Percentiles rank a stretch among this genome's conserved stretches.
Conservation (phyloP, 2,113 vertebrate species). For the Albula goreensis region DNA sequence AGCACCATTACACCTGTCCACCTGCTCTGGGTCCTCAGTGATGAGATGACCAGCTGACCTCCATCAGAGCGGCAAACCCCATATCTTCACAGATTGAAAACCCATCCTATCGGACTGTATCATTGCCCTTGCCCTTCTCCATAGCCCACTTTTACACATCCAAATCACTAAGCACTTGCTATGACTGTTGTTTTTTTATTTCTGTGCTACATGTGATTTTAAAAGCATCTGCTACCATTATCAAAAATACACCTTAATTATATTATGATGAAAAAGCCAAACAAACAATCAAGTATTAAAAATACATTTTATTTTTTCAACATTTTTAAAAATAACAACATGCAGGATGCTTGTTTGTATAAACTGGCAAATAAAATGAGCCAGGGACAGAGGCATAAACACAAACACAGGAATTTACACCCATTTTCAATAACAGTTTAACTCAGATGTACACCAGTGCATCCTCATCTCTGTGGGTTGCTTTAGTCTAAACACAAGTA, state of each 20-base stretch:
- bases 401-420: not conserved
- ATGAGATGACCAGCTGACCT: too few species aligned
- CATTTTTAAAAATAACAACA: not conserved
- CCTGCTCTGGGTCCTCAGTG: too few species aligned
- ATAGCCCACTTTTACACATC: too few species aligned
- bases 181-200: too few species aligned
- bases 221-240: not conserved
- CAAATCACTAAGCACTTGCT: too few species aligned
- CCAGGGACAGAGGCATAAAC: not conserved
- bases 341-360: conserved; percentile 6
- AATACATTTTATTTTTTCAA: not conserved
- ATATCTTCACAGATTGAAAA: too few species aligned
- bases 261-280: not conserved
- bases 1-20: too few species aligned
- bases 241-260: not conserved
- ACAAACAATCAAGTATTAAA: not conserved
- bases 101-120: too few species aligned
- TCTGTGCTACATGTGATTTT: too few species aligned
- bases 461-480: not conserved
- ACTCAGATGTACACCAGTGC: not conserved
- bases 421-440: not conserved
- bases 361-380: not conserved
- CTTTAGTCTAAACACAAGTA: not conserved
- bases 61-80: too few species aligned
- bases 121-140: too few species aligned